These are phyloP conservation scores for Bubo scandiacus DNA, from an alignment of 2,113 vertebrate species.

Conservation along the genomic window DNA sequence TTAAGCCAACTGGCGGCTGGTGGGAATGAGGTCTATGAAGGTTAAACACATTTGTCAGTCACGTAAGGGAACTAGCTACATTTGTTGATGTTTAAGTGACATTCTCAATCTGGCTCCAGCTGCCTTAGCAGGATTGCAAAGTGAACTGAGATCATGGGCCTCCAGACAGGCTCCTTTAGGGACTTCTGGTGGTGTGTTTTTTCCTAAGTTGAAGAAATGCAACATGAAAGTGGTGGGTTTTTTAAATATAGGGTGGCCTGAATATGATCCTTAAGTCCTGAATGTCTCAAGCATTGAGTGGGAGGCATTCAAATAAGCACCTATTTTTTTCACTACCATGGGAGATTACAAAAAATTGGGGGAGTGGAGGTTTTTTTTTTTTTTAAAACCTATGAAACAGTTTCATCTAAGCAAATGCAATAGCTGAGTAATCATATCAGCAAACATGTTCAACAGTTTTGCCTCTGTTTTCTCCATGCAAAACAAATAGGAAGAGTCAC, in stretches of 20 bases:
- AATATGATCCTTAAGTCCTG: neutral
- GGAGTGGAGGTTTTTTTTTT: neutral
- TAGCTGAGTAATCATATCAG: neutral
- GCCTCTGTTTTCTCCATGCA: neutral
- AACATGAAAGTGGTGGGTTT: neutral
- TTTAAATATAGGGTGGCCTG: neutral
- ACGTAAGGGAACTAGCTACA: neutral
- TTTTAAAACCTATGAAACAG: neutral
- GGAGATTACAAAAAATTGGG: neutral
- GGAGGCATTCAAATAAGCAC: neutral
- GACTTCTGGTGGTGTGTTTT: neutral
- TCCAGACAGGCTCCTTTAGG: neutral
- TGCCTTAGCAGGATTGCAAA: neutral
- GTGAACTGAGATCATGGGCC: neutral
- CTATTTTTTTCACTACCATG: neutral
- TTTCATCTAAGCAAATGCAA: neutral
- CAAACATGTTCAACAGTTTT: neutral
- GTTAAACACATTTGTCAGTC: conserved; percentile 24
- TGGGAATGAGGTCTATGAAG: neutral
- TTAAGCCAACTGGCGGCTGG: neutral
- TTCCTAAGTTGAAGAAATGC: neutral
- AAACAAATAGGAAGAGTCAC: neutral
- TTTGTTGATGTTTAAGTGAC: conserved; percentile 17
- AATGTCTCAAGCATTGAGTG: neutral
- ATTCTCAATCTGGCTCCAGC: conserved; percentile 9